These are phyloP conservation scores for Drosophila sp. DNA, from an alignment of 1,140 invertebrate genomes.

Conservation along the genomic window DNA sequence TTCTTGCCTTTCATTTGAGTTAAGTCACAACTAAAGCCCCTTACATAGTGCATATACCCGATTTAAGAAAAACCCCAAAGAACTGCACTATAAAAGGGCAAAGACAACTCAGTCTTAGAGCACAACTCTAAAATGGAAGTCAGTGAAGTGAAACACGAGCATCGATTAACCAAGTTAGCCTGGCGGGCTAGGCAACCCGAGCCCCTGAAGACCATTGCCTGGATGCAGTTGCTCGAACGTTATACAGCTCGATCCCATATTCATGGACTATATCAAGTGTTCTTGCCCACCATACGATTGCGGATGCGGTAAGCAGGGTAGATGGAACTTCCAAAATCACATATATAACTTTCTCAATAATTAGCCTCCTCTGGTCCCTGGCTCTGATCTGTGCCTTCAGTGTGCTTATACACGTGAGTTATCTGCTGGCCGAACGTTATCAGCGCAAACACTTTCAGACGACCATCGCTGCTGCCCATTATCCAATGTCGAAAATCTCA, in stretches of 20 bases:
- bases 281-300: conserved; percentile 55
- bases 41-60: not conserved
- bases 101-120: not conserved
- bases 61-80: not conserved
- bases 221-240: conserved; percentile 44
- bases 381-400: conserved; percentile 38
- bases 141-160: conserved; percentile 6
- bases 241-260: conserved; percentile 55
- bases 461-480: conserved; percentile 47
- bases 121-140: conserved; percentile 38
- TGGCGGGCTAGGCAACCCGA: conserved; percentile 11
- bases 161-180: not conserved
- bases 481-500: conserved; percentile 57
- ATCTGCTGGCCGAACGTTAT: conserved; percentile 51
- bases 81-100: conserved; percentile 42
- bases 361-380: conserved; percentile 48
- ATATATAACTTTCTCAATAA: not conserved
- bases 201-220: not conserved
- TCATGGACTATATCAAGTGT: conserved; percentile 59
- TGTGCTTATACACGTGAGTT: conserved; percentile 55
- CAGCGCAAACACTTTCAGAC: conserved; percentile 62
- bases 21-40: not conserved
- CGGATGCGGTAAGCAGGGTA: conserved; percentile 56
- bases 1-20: too few relatives aligned
- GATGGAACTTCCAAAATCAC: too few relatives aligned